These are phyloP conservation scores for Epinotia ramella DNA, from an alignment of 2,888 invertebrate species.

Conservation along the genomic window DNA sequence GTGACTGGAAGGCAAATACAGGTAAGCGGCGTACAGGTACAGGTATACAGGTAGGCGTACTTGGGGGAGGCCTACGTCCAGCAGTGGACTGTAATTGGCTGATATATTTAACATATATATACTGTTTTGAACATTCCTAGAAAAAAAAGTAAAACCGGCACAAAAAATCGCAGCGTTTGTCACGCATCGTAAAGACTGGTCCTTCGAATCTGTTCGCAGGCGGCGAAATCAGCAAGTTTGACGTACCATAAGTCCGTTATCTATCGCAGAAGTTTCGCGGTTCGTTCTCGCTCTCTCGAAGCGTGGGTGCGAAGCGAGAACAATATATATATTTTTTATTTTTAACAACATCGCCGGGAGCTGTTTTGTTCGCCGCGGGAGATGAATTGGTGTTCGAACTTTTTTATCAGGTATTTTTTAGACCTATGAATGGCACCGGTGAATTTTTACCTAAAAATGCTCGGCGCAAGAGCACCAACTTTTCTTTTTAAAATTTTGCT, in stretches of 20 bases:
- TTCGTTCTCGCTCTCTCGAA: constrained; percentile 5
- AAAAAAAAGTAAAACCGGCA: background rate
- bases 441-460: background rate
- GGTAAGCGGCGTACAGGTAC: too few species aligned
- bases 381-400: background rate
- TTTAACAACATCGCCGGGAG: background rate
- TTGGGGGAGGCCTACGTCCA: too few species aligned
- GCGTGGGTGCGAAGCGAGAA: constrained; percentile 10
- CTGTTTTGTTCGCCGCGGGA: constrained; percentile 1
- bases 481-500: background rate
- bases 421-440: too few species aligned
- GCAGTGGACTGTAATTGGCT: too few species aligned
- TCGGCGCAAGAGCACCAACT: background rate
- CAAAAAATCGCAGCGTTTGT: background rate
- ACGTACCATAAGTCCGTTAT: constrained; percentile 29
- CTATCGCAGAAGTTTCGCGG: constrained; percentile 31
- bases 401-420: constrained; percentile 3
- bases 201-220: background rate
- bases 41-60: too few species aligned
- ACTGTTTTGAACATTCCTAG: too few species aligned
- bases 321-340: background rate
- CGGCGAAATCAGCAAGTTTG: constrained; percentile 28
- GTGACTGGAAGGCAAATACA: too few species aligned
- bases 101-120: too few species aligned
- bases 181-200: background rate